Evolutionary conservation across 2,113 vertebrate species (phyloP).

Genomic region (Pavo muticus): DNA sequence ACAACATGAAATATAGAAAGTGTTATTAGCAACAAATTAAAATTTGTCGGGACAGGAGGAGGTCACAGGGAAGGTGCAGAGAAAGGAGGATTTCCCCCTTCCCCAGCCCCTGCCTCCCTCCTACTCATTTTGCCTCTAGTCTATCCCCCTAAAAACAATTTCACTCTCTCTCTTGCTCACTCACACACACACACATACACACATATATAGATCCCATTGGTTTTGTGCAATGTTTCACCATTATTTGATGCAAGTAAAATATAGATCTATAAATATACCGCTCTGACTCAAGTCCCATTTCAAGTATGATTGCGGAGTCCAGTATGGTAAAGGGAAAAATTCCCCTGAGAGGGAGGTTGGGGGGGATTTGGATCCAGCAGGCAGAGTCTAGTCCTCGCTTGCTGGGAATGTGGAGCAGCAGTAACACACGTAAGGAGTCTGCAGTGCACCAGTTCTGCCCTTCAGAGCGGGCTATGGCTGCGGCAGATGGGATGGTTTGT

Average conservation of each 20-base stretch:
- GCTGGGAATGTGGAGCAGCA: constrained; percentile 62
- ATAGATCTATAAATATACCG: constrained; percentile 71
- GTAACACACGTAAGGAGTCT: neutral
- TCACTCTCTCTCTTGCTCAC: neutral
- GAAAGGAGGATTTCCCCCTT: neutral
- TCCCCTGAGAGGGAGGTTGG: constrained; percentile 62
- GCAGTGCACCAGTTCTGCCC: constrained; percentile 57
- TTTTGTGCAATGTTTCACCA: constrained; percentile 70
- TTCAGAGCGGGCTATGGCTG: neutral
- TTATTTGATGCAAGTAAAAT: constrained; percentile 77
- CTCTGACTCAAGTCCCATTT: constrained; percentile 74
- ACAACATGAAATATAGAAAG: constrained; percentile 61
- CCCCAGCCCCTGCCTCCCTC: neutral
- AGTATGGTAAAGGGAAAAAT: constrained; percentile 55
- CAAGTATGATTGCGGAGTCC: constrained; percentile 73
- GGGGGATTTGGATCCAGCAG: constrained; percentile 59
- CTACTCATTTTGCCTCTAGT: constrained; percentile 18
- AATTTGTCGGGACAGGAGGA: constrained; percentile 26
- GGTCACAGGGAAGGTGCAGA: constrained; percentile 2
- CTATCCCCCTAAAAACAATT: constrained; percentile 21
- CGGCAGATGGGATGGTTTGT: constrained; percentile 28
- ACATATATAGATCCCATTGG: constrained; percentile 24
- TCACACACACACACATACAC: neutral
- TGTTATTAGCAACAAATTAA: constrained; percentile 61
- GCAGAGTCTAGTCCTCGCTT: constrained; percentile 35